A percentile compares a stretch with the other conserved stretches of the same genome.
These are phyloP conservation scores for Agrotis puta DNA, from an alignment of 2,888 invertebrate species.

Conservation along the genomic window DNA sequence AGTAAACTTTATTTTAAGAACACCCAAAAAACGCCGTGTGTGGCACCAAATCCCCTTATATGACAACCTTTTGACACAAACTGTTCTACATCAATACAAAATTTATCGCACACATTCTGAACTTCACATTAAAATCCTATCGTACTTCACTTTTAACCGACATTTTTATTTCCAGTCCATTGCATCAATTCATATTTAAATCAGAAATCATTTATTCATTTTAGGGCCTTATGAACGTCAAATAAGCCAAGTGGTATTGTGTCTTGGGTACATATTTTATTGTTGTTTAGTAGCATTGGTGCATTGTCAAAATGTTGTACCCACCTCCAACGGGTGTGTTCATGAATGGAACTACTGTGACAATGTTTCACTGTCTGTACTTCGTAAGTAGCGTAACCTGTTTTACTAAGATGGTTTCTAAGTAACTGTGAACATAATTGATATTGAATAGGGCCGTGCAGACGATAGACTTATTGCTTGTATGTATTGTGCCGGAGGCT, in stretches of 20 bases:
- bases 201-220: constrained; percentile 64
- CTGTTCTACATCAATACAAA: constrained; percentile 53
- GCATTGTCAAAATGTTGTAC: constrained; percentile 53
- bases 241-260: constrained; percentile 57
- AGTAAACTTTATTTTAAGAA: constrained; percentile 11
- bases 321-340: constrained; percentile 40
- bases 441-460: constrained; percentile 43
- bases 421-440: constrained; percentile 59
- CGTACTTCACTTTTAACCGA: constrained; percentile 39
- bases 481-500: constrained; percentile 35
- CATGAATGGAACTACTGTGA: constrained; percentile 58
- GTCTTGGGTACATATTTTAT: constrained; percentile 57
- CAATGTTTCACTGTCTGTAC: constrained; percentile 47
- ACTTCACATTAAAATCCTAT: constrained; percentile 59
- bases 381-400: constrained; percentile 42
- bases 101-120: constrained; percentile 57
- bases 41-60: constrained; percentile 53
- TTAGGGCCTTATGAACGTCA: constrained; percentile 62
- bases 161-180: constrained; percentile 54
- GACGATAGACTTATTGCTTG: constrained; percentile 28
- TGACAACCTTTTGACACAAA: constrained; percentile 55
- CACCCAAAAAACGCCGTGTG: constrained; percentile 42
- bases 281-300: constrained; percentile 51
- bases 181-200: constrained; percentile 66
- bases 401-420: constrained; percentile 47